Evolutionary conservation across 2,888 invertebrate genomes (phyloP).

Genomic region (Trichopria drosophilae): DNA sequence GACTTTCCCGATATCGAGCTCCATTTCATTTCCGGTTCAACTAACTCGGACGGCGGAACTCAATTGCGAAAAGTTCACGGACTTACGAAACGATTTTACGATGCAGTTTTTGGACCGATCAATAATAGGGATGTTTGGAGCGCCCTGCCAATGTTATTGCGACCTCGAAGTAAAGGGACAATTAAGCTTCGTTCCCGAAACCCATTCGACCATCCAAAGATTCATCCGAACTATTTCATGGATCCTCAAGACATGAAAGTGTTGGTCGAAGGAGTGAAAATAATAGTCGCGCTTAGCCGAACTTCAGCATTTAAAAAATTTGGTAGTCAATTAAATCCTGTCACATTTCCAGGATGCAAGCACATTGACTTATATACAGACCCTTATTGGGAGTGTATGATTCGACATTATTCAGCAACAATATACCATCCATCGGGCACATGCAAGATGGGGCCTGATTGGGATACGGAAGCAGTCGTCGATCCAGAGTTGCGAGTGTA

Average conservation of each 20-base stretch:
- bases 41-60: constrained; percentile 82
- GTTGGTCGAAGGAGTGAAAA: constrained; percentile 83
- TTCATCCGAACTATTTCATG: constrained; percentile 88
- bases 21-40: constrained; percentile 85
- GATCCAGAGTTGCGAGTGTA: constrained; percentile 79
- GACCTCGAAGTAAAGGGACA: constrained; percentile 82
- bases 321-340: constrained; percentile 71
- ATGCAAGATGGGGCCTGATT: constrained; percentile 86
- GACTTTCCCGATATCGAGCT: constrained; percentile 90
- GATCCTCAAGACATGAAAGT: constrained; percentile 80
- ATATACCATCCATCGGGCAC: constrained; percentile 88
- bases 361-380: constrained; percentile 72
- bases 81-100: constrained; percentile 73
- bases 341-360: constrained; percentile 77
- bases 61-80: constrained; percentile 82
- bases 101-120: constrained; percentile 74
- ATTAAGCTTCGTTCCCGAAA: constrained; percentile 80
- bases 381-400: constrained; percentile 86
- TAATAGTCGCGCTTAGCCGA: constrained; percentile 77
- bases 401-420: constrained; percentile 75
- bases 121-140: constrained; percentile 81
- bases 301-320: constrained; percentile 76
- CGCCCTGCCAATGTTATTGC: constrained; percentile 79
- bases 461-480: constrained; percentile 82
- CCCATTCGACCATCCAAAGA: constrained; percentile 85